Evolutionary conservation across 2,113 vertebrate species (phyloP), one percentile per base, ranked within the genome.

Genomic region (Ailuropoda melanoleuca): DNA sequence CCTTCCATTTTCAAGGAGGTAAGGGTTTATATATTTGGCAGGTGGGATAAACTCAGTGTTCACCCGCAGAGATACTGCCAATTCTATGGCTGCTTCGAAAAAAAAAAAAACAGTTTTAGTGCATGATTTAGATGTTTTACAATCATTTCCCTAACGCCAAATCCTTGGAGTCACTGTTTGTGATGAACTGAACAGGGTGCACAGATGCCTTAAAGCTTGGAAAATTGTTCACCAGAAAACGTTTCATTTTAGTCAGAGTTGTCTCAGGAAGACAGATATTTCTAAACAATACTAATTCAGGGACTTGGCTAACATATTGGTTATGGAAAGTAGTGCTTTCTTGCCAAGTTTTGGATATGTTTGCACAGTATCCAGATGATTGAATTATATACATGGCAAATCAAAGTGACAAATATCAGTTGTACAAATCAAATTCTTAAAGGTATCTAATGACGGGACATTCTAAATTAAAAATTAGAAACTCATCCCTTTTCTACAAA

Each of bases 241-340:
- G 6, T 90, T 91, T 92, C 53, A 39, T 93, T 77, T 92, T 58
- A 93, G 18, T 74, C 13, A 94, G 86, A 43, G 3, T 60, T 88
- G 21, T 90, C 84, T 94, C 90, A 43, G 15, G 37, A 91, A 64
- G 43, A 97, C 64, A 94, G 90, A 62, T 82, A 83, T 48, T 12
- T 95, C 81, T 88, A 98, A 97, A 98, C 82, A 97, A 78, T 12
- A n/a, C 46, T 92, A 91, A 97, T 92, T 85, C 62, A 34, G 43
- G 48, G 37, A 91, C 34, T 94, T 94, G 72, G 78, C 95, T 88
- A 83, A 81, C 50, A 78, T 70, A 17, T 11, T 89, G 55, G 37
- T 37, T 72, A 78, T 75, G 77, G 81, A 98, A 94, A 96, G 26
- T 14, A 8, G 1, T 77, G 53, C 12, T 90, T 46, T 58, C 23